These are phyloP conservation scores for Platycercus adscitus DNA, from an alignment of 2,113 vertebrate species.

Conservation along the genomic window DNA sequence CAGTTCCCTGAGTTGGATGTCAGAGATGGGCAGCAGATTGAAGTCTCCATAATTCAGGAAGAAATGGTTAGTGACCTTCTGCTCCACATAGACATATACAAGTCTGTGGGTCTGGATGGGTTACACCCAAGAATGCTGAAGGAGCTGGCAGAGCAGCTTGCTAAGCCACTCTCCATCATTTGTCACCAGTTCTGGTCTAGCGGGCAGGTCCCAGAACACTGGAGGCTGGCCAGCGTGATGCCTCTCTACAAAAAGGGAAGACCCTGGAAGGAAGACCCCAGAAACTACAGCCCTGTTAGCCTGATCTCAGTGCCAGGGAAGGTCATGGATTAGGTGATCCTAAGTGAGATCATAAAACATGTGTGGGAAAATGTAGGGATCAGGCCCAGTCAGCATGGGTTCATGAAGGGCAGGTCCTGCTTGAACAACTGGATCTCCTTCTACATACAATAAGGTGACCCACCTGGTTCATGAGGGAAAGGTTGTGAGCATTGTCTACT, in stretches of 20 bases:
- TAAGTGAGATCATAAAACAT: background rate
- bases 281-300: background rate
- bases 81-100: background rate
- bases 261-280: background rate
- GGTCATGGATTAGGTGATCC: background rate
- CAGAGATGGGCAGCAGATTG: background rate
- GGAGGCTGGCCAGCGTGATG: background rate
- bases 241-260: background rate
- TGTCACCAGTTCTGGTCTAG: background rate
- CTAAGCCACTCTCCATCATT: background rate
- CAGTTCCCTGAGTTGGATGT: background rate
- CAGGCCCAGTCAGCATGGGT: background rate
- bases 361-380: background rate
- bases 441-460: background rate
- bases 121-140: background rate
- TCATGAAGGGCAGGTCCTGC: background rate
- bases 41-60: background rate
- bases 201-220: background rate
- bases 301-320: background rate
- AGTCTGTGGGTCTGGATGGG: background rate
- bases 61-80: background rate
- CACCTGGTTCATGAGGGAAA: background rate
- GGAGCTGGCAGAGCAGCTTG: background rate
- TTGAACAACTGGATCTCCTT: background rate
- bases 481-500: background rate